Conservation (phyloP, 2,888 invertebrate genomes). For the Oligia latruncula region DNA sequence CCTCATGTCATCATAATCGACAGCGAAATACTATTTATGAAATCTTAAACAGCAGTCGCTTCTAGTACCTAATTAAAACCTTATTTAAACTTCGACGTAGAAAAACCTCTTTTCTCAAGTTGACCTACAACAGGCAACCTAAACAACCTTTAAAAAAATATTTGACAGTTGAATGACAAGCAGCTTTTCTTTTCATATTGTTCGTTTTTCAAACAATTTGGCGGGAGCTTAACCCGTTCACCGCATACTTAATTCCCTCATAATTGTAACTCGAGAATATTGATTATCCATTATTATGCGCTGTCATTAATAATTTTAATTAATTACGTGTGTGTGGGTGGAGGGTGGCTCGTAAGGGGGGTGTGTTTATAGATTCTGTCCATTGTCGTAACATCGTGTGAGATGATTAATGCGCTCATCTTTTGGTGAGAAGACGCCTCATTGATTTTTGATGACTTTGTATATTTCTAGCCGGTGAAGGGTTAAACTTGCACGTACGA, state of each 20-base stretch:
- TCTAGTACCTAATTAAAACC: neutral
- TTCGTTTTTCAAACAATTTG: conserved; percentile 41
- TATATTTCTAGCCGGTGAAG: conserved; percentile 62
- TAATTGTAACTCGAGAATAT: conserved; percentile 75
- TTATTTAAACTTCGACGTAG: neutral
- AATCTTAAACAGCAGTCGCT: neutral
- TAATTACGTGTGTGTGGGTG: conserved; percentile 78
- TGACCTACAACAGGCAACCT: conserved; percentile 42
- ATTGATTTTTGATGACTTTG: conserved; percentile 81
- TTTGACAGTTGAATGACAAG: conserved; percentile 48
- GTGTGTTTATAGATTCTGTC: conserved; percentile 70
- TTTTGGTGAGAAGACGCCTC: conserved; percentile 77
- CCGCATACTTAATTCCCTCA: conserved; percentile 60
- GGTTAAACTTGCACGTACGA: conserved; percentile 52
- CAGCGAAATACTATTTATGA: neutral
- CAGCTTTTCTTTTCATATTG: conserved; percentile 33
- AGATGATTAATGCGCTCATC: conserved; percentile 86
- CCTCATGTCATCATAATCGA: neutral
- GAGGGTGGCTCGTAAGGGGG: conserved; percentile 51
- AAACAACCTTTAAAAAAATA: conserved; percentile 29
- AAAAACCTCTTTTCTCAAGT: conserved; percentile 41
- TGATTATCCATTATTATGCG: conserved; percentile 86
- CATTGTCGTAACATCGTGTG: conserved; percentile 77
- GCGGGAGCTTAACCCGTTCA: conserved; percentile 49
- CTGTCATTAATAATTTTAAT: conserved; percentile 89